Percentiles rank a stretch among this genome's conserved stretches.
These are phyloP conservation scores for Saturnia pavonia DNA, from an alignment of 2,888 invertebrate genomes.

Conservation along the genomic window DNA sequence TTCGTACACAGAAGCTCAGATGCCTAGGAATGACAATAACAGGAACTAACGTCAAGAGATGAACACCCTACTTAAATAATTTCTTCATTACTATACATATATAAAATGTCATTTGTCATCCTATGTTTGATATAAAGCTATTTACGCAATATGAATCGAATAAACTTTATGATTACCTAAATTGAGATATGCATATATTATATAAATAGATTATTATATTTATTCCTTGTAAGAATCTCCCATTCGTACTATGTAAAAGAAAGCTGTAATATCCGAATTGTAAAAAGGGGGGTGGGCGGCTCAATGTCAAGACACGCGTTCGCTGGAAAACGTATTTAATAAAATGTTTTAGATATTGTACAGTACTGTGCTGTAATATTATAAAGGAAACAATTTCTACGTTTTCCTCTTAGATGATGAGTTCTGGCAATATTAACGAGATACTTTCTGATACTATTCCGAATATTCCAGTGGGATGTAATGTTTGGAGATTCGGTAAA, in stretches of 20 bases:
- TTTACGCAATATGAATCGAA: too few species aligned
- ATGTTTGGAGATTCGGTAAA: background rate
- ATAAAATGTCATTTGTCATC: background rate
- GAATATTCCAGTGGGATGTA: background rate
- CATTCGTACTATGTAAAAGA: conserved; percentile 12
- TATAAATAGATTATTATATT: conserved; percentile 16
- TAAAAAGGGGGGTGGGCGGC: conserved; percentile 32
- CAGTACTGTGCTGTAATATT: background rate
- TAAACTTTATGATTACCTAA: background rate
- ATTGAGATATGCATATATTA: background rate
- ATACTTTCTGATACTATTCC: background rate
- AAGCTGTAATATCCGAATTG: conserved; percentile 35
- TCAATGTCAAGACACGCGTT: conserved; percentile 17
- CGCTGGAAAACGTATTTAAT: conserved; percentile 2
- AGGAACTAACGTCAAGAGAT: too few species aligned
- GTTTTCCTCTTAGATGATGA: background rate
- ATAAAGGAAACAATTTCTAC: conserved; percentile 4
- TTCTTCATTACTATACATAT: background rate
- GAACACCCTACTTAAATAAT: background rate
- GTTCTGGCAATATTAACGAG: conserved; percentile 1
- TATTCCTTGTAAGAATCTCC: conserved; percentile 16
- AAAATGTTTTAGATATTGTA: conserved; percentile 16
- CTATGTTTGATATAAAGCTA: too few species aligned
- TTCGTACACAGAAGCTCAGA: too few species aligned
- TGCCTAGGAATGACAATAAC: too few species aligned